Conservation (phyloP, 2,113 vertebrate genomes). For the Dasyornis broadbenti region DNA sequence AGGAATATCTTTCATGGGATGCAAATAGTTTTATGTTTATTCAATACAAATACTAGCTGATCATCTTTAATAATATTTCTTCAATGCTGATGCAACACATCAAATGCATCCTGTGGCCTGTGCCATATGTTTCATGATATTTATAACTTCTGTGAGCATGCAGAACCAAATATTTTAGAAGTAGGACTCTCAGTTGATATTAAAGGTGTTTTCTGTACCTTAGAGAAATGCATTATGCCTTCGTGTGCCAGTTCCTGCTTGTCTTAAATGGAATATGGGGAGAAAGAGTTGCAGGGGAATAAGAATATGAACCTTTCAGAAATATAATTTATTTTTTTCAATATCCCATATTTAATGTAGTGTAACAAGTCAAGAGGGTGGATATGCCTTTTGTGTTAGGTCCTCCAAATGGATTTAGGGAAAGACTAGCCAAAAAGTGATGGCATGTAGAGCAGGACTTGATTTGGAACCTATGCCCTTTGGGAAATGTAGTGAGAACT, state of each 20-base stretch:
- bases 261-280: background rate
- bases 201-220: background rate
- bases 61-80: background rate
- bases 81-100: background rate
- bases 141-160: background rate
- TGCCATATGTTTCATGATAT: background rate
- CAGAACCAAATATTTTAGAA: background rate
- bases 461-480: background rate
- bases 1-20: background rate
- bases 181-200: background rate
- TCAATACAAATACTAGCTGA: background rate
- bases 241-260: background rate
- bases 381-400: background rate
- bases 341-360: background rate
- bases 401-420: background rate
- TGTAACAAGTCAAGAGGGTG: background rate
- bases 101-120: background rate
- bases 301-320: background rate
- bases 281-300: background rate
- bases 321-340: background rate
- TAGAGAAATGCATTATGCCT: background rate
- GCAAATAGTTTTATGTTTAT: constrained; percentile 7
- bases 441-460: background rate
- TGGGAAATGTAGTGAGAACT: background rate
- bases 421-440: background rate